phyloP scores from a whole-genome alignment of 53 echinoderm and acorn worm genomes.

The Echinarachnius parma region DNA sequence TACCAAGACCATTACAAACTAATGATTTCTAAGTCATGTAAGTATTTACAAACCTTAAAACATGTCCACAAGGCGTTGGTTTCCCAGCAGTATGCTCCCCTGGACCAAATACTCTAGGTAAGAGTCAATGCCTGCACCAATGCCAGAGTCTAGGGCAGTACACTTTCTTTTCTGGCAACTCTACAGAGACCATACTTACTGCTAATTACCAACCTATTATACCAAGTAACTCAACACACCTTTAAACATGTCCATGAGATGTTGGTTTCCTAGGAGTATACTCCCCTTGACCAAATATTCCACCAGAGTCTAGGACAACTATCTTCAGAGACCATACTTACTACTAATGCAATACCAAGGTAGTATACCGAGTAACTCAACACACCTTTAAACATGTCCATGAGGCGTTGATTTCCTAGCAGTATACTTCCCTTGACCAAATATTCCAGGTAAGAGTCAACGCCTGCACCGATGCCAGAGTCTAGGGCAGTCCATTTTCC shows the following conservation, averaged over 20 bases:
- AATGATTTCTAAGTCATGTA: too few species aligned
- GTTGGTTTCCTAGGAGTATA: constrained; percentile 72
- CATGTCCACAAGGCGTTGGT: constrained; percentile 75
- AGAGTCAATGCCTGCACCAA: constrained; percentile 95
- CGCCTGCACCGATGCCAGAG: constrained; percentile 89
- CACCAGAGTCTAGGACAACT: too few species aligned
- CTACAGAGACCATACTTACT: too few species aligned
- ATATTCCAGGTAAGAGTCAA: constrained; percentile 93
- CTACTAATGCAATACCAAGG: too few species aligned
- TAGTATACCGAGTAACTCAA: too few species aligned
- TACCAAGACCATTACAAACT: too few species aligned
- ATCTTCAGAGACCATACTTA: too few species aligned
- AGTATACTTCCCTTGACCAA: constrained; percentile 85
- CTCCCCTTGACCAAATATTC: constrained; percentile 93
- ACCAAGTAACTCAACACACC: too few species aligned
- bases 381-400: constrained; percentile 74
- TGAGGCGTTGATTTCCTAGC: constrained; percentile 68
- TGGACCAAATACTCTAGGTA: constrained; percentile 89
- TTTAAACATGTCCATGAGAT: constrained; percentile 80
- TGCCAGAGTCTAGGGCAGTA: constrained; percentile 87
- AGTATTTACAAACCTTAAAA: constrained; percentile 50
- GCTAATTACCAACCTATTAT: too few species aligned
- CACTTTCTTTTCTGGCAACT: constrained; percentile 76
- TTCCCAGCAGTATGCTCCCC: constrained; percentile 80
- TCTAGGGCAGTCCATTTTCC: constrained; percentile 92